Evolutionary conservation across 2,113 vertebrate genomes (phyloP), one percentile per base, ranked within the genome.

Genomic region (Epinephelus cyanopodus): DNA sequence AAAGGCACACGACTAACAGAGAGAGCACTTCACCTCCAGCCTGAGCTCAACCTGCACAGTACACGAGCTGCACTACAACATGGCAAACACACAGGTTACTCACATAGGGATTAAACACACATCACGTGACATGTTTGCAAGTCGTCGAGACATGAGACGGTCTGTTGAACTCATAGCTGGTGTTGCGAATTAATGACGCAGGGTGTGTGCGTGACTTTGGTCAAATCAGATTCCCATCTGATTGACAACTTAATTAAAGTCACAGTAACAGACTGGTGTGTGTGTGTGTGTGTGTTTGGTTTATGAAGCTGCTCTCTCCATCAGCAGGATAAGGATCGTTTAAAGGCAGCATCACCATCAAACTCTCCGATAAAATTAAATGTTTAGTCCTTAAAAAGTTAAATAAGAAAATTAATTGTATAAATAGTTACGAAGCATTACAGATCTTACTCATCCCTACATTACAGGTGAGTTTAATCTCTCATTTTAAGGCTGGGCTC

Each of bases 161-260:
- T 45, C 42, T 45, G 42, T 9, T 79, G 86, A 90, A 78, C 81
- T 52, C 84, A 63, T 2, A 18, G 50, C 85, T 82, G 65, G 69
- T 62, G 58, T 9, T 57, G 73, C 63, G 67, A 67, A 19, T 68
- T 74, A 79, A 67, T 42, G 77, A 14, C 27, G 69, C 64, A 18
- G 25, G 25, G 52, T 61, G 81, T 61, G 52, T 65, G 71, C 4
- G 83, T 92, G 93, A 93, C 93, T 92, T 87, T 64, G 93, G 92
- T 93, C 94, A 52, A 56, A 92, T 90, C 94, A 92, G 93, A 95
- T 95, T 95, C 94, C 94, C 94, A 96, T 94, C 95, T 91, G 92
- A 92, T 89, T 45, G 92, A 94, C 93, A 69, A 63, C 85, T 88
- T 78, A 57, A 27, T 53, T 91, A 67, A 91, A 94, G 92, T 92